A percentile compares a stretch with the other conserved stretches of the same genome.
Conservation (phyloP, 2,888 invertebrate genomes). For the Smittia sp. region DNA sequence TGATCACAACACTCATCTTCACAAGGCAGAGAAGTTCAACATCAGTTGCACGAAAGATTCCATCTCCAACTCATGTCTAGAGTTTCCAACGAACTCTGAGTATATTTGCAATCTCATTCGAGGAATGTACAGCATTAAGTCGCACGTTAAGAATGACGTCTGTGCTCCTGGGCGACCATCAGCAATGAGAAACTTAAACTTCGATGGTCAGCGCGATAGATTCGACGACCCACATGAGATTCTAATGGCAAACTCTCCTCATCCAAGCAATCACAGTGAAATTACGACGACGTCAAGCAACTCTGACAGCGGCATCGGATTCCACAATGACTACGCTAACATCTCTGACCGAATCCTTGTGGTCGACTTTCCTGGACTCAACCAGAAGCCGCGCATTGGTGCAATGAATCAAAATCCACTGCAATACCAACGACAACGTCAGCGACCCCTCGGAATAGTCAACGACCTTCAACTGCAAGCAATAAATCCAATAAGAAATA, state of each 20-base stretch:
- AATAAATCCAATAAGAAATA: conserved; percentile 38
- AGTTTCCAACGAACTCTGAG: conserved; percentile 85
- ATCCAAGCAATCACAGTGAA: conserved; percentile 79
- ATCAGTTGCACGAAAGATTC: conserved; percentile 80
- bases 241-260: conserved; percentile 68
- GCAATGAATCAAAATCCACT: conserved; percentile 41
- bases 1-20: conserved; percentile 75
- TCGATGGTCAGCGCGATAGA: neutral
- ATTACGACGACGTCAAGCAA: conserved; percentile 83
- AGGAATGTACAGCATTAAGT: conserved; percentile 68
- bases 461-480: conserved; percentile 41
- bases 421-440: conserved; percentile 10
- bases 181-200: conserved; percentile 18
- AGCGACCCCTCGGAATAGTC: conserved; percentile 41
- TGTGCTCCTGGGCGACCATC: neutral
- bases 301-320: conserved; percentile 93
- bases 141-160: conserved; percentile 48
- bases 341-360: conserved; percentile 77
- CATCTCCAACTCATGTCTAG: conserved; percentile 74
- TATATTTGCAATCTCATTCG: conserved; percentile 70
- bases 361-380: conserved; percentile 65
- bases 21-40: conserved; percentile 79
- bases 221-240: conserved; percentile 43
- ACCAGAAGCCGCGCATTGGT: conserved; percentile 44
- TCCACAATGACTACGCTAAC: conserved; percentile 82